Conservation (phyloP, 2,113 vertebrate genomes). For the Mustela lutreola region DNA sequence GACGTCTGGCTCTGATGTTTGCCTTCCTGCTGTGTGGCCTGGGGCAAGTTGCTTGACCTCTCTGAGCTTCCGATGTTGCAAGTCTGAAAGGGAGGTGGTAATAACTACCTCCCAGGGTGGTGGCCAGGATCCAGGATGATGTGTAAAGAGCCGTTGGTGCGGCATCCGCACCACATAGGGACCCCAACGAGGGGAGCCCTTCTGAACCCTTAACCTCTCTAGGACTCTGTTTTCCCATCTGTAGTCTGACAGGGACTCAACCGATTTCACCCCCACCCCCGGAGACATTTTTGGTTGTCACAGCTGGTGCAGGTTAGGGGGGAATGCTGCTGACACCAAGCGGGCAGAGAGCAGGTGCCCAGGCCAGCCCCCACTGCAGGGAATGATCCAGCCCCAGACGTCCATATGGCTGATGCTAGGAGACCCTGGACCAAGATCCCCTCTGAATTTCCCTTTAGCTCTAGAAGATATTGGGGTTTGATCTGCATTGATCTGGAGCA, state of each 20-base stretch:
- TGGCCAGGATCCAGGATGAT: too few relatives aligned
- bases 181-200: not conserved
- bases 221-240: not conserved
- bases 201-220: not conserved
- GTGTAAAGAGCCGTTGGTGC: not conserved
- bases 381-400: not conserved
- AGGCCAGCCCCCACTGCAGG: not conserved
- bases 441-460: not conserved
- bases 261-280: not conserved
- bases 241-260: not conserved
- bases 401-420: not conserved
- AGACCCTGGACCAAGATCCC: not conserved
- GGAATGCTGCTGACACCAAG: not conserved
- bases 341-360: not conserved
- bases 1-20: not conserved
- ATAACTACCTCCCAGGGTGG: not conserved
- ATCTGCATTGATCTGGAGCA: not conserved
- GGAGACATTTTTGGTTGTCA: not conserved
- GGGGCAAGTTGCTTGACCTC: not conserved
- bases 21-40: not conserved
- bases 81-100: not conserved
- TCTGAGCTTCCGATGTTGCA: not conserved
- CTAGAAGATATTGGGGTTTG: not conserved
- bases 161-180: not conserved
- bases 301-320: not conserved